Base-by-base conservation (phyloP, 2,113 vertebrate genomes). In the Catharus fuscescens region DNA sequence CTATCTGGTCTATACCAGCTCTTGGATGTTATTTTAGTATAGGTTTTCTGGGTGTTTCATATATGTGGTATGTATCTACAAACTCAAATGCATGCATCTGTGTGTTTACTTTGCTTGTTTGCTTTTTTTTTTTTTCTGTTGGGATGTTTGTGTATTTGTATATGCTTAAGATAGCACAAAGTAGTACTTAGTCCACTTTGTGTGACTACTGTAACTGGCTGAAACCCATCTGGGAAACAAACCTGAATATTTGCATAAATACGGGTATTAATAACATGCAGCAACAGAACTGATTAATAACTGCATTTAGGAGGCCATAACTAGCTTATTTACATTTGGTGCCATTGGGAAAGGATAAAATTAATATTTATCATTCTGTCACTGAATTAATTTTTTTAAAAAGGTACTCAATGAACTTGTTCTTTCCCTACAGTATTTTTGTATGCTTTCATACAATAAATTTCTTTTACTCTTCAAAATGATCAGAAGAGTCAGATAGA, bases 221-320 rank as follows among this genome's bases (percentile, higher is more conserved):
- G 69, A 95, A 96, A 88, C 57, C 36, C 78, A 90, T 77, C 61
- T 92, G 89, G 80, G 52, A 95, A 91, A 91, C 60, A 81, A 96
- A 88, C 54, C 25, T 82, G 83, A 95, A 95, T 10, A 95, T 95
- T 89, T 97, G 59, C 60, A 91, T 95, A 79, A 89, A 92, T 96
- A 90, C 86, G 60, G 18, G 19, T 66, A 76, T 50, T 92, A 91
- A 95, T 81, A 95, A 29, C 28, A 89, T 90, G 50, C 86, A 94
- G 56, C 38, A 96, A 87, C 48, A 97, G 94, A 97, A 93, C 45
- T 90, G 93, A 97, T 96, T 97, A 96, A 97, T 96, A 97, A 92
- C 88, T 94, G 31, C 57, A 80, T 92, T 96, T 96, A 95, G 42
- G 86, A 95, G 70, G 28, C 29, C 56, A 90, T 50, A 53, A 80